Evolutionary conservation across 2,797 vertebrate genomes (phyloP).

Genomic region (Sternarchorhynchus goeldii): DNA sequence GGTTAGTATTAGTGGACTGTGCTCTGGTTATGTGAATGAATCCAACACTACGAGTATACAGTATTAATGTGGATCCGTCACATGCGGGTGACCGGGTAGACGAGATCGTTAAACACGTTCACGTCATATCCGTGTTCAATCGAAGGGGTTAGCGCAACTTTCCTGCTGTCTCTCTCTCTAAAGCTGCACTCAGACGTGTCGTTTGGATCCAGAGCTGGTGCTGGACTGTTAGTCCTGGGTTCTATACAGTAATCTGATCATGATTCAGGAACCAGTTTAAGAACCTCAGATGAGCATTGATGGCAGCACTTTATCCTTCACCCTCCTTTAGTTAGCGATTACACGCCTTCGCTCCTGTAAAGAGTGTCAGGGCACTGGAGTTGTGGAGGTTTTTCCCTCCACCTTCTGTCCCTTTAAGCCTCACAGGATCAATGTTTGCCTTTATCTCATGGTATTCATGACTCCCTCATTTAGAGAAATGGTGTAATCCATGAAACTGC

Average conservation of each 20-base stretch:
- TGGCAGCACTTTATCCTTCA: slow-evolving; percentile 9
- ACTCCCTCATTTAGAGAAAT: slow-evolving; percentile 61
- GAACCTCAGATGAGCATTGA: slow-evolving; percentile 3
- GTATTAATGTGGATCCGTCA: no score
- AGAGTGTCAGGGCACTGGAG: slow-evolving; percentile 23
- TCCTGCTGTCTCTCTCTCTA: neutral
- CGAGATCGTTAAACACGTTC: no score
- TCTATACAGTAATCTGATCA: neutral
- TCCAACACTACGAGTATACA: no score
- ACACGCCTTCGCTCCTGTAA: neutral
- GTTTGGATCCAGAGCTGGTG: neutral
- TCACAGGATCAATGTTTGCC: slow-evolving; percentile 51
- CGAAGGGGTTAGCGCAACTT: no score
- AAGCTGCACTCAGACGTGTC: neutral
- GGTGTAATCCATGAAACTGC: slow-evolving; percentile 55
- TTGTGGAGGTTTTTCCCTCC: slow-evolving; percentile 20
- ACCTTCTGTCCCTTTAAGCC: slow-evolving; percentile 38
- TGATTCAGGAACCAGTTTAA: neutral
- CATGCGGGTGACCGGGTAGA: no score
- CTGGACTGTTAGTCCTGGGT: no score
- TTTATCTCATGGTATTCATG: slow-evolving; percentile 55
- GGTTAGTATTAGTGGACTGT: no score
- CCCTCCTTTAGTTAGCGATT: slow-evolving; percentile 7
- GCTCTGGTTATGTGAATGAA: no score
- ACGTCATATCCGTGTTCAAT: no score